Base-by-base conservation (phyloP, 2,888 invertebrate species). In the Eupithecia inturbata region DNA sequence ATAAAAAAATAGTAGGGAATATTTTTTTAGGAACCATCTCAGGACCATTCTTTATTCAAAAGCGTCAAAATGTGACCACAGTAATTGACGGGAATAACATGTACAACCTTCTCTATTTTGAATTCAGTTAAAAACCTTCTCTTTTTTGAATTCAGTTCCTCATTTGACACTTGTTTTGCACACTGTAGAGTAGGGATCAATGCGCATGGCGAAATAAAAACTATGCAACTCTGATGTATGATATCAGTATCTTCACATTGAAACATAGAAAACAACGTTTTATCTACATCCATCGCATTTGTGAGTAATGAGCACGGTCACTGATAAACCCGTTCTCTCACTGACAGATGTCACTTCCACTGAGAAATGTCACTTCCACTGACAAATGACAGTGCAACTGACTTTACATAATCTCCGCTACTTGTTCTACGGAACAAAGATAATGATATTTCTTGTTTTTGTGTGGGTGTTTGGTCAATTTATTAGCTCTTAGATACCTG, bases 321-420 rank as follows among this genome's bases (percentile, higher is more conserved):
- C 19, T 87, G 90, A 91, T 91, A 90, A 90, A 91, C 90, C 88
- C 84, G 91, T 91, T 90, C 80, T 78, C 45, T 68, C 78, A 85
- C 79, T 86, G 90, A 91, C 91, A 90, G 89, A 91, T 88, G 91
- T 91, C 91, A 90, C 84, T 80, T 75, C 81, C 84, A 86, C 85
- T 84, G 88, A 92, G 91, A 91, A 91, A 92, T 91, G 90, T 49
- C 49, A 90, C 85, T 79, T 75, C 80, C 84, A 86, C 85, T 84
- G 88, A 92, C 91, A 91, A 92, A 92, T 91, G 91, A 89, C 90
- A 89, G 84, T 78, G 83, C 33, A 45, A 70, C 31, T 62, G 68
- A 63, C 69, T 79, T 80, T 75, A 79, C 77, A 79, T 80, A 79
- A 79, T 77, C 73, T 26, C 39, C 26, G 72, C 76, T 75, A 74